Evolutionary conservation across 1,140 invertebrate species (phyloP).

Genomic region (Anagrus nilaparvatae): DNA sequence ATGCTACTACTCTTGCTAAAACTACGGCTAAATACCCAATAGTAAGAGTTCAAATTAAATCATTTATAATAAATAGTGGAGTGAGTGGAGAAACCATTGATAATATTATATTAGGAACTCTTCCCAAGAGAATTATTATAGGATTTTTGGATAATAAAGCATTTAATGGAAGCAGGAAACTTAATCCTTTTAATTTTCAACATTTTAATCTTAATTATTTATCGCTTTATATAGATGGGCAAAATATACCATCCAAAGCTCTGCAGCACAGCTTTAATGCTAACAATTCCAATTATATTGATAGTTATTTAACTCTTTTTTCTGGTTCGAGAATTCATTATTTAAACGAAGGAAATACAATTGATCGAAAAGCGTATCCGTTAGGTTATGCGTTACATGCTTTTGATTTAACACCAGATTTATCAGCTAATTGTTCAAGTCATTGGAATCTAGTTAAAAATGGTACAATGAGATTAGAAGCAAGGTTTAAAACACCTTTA

Average conservation of each 20-base stretch:
- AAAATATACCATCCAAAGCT: too few species aligned
- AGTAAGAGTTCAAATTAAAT: too few species aligned
- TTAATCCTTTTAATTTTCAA: constrained; percentile 32
- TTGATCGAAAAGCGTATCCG: constrained; percentile 16
- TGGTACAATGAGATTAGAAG: constrained; percentile 26
- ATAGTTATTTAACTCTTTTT: constrained; percentile 31
- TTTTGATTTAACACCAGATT: constrained; percentile 32
- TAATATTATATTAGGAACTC: constrained; percentile 25
- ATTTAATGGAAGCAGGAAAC: constrained; percentile 27
- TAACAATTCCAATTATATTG: too few species aligned
- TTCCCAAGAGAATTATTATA: constrained; percentile 28
- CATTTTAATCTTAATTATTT: too few species aligned
- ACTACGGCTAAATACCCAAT: background rate
- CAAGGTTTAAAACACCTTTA: constrained; percentile 23
- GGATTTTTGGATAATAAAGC: constrained; percentile 24
- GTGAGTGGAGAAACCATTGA: too few species aligned
- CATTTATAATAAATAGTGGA: too few species aligned
- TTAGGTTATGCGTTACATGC: constrained; percentile 23
- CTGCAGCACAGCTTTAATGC: background rate
- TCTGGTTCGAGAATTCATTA: constrained; percentile 30
- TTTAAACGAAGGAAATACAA: constrained; percentile 20
- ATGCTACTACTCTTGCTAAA: background rate
- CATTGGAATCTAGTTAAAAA: constrained; percentile 31
- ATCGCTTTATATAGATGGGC: too few species aligned
- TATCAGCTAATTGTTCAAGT: constrained; percentile 24